Evolutionary conservation across 2,797 vertebrate genomes (phyloP).

Genomic region (Periparus ater): DNA sequence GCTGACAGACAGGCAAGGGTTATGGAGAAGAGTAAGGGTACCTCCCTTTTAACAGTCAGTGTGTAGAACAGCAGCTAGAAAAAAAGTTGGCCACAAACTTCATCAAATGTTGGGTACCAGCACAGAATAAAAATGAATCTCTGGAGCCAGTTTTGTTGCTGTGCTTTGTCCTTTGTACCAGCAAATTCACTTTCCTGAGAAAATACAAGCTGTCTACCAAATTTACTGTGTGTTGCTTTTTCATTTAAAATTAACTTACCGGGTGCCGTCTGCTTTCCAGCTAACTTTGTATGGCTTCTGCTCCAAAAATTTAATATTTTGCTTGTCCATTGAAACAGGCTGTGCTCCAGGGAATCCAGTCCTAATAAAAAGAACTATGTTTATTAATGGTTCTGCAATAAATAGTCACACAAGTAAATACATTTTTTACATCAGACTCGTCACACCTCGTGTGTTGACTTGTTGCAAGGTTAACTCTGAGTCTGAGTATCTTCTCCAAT

Average conservation of each 20-base stretch:
- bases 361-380: conserved; percentile 62
- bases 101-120: not conserved
- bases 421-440: not conserved
- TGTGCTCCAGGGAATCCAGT: conserved; percentile 97
- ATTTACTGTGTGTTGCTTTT: conserved; percentile 4
- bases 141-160: not conserved
- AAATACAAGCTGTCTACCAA: not conserved
- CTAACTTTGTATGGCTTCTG: conserved; percentile 98
- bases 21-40: not conserved
- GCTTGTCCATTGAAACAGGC: conserved; percentile 96
- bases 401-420: conserved; percentile 16
- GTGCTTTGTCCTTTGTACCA: not conserved
- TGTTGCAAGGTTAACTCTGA: conserved; percentile 27
- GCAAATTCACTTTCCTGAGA: conserved; percentile 34
- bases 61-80: not conserved
- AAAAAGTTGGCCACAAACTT: not conserved
- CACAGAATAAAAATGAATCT: not conserved
- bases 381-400: conserved; percentile 35
- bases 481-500: not conserved
- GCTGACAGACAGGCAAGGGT: not conserved
- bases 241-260: conserved; percentile 80
- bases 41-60: not conserved
- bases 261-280: conserved; percentile 98
- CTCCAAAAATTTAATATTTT: conserved; percentile 92
- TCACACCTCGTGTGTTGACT: not conserved